Conservation (phyloP, 1,140 invertebrate genomes). For the Penaeus indicus region DNA sequence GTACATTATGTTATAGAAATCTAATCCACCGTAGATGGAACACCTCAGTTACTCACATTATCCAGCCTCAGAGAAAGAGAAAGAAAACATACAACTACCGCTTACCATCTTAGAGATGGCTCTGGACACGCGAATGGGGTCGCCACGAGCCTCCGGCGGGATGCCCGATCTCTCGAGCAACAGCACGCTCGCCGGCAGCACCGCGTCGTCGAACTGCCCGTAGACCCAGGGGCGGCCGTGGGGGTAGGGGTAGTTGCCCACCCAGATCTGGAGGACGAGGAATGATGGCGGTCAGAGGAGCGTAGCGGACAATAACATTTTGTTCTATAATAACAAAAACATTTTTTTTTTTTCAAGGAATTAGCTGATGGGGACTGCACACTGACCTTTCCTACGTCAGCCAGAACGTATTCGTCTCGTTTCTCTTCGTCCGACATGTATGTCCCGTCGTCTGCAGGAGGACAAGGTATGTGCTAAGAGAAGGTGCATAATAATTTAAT, state of each 20-base stretch:
- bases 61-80: too few relatives aligned
- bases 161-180: slow-evolving; percentile 74
- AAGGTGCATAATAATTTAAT: too few relatives aligned
- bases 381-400: slow-evolving; percentile 80
- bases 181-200: slow-evolving; percentile 77
- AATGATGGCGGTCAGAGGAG: background rate
- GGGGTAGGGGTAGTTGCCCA: slow-evolving; percentile 77
- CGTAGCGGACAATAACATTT: background rate
- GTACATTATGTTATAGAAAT: too few relatives aligned
- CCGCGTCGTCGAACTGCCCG: slow-evolving; percentile 81
- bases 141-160: slow-evolving; percentile 77
- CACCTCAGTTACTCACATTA: too few relatives aligned
- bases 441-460: slow-evolving; percentile 75
- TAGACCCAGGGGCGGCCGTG: slow-evolving; percentile 81
- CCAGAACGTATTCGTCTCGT: slow-evolving; percentile 80
- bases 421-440: slow-evolving; percentile 78
- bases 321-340: background rate
- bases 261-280: slow-evolving; percentile 76
- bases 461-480: background rate
- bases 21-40: too few relatives aligned
- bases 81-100: background rate
- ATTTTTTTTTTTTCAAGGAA: background rate
- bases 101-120: slow-evolving; percentile 81
- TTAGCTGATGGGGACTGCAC: background rate
- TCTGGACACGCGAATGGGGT: slow-evolving; percentile 79